Evolutionary conservation across 2,797 vertebrate species (phyloP), one percentile per base, ranked within the genome.

Genomic region (Odontamblyopus lacepedii): DNA sequence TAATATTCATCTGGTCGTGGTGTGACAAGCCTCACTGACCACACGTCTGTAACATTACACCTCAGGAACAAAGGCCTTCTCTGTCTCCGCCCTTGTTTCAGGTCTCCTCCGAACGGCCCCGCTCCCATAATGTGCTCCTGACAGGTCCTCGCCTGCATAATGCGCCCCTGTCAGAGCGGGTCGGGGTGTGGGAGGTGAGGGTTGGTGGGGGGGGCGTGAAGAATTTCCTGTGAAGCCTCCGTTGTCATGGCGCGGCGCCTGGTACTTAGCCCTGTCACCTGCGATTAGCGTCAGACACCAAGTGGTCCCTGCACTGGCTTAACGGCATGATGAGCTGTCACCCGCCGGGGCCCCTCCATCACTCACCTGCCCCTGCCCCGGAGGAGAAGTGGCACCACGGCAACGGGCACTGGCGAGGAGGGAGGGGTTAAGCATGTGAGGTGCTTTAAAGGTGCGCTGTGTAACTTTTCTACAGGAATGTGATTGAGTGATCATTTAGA

Each of bases 251-350:
- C 81, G 85, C 83, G 80, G 80, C 86, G 83, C 82, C 83, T 89
- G 69, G 81, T 87, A 86, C 84, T 92, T 92, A 91, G 85, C 85
- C 88, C 82, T 91, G 91, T 91, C 93, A 91, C 87, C 91, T 92
- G 83, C 83, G 90, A 93, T 92, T 91, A 91, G 72, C 79, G 81
- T 94, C 91, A 91, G 48, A 62, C 71, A 55, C 78, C 82, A 76
- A 87, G 73, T 78, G 83, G 26, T 44, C 56, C 79, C 87, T 90
- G 87, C 85, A 82, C 85, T n/a, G 79, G 78, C 89, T 87, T 77
- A 85, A 84, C 78, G 79, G 77, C 72, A 75, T 91, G 87, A 90
- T 78, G 84, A 77, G 73, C 79, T 87, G 81, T 89, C 87, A 87
- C 63, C 61, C n/a, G 50, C 71, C 61, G n/a, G 65, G 60, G 63